Evolutionary conservation across 1,140 invertebrate species (phyloP), one percentile per base, ranked within the genome.

Genomic region (Melitaea cinxia): DNA sequence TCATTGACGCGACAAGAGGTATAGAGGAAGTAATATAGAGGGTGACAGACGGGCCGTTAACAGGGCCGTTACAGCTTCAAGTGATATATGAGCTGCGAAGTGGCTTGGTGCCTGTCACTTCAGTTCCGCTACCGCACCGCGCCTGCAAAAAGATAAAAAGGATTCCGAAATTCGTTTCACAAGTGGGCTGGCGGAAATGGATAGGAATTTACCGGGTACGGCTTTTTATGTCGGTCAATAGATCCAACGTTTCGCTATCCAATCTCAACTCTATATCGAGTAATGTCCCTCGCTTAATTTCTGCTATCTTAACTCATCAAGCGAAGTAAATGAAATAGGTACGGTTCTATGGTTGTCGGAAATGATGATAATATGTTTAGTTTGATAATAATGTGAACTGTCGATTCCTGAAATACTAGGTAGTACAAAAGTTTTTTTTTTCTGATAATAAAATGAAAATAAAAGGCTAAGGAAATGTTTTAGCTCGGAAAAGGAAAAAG

Each of bases 31-130:
- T 77, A 77, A 82, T 83, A 68, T 61, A 79, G 75, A 76, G 77
- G 77, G 82, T 85, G 87, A 88, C 85, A 82, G 79, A 75, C 76
- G 68, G 72, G 74, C 83, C 80, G 84, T 90, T 88, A 90, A 80
- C 83, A 73, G 59, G 78, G 74, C 79, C 77, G 85, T 85, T 85
- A 89, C 82, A 77, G 77, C 70, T 73, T 78, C 80, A 79, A 83
- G 83, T 89, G 85, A 89, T 88, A 88, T 87, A 89, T 85, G 87
- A 80, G 78, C 83, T 82, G 77, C 73, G 81, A 83, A 90, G 85
- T 88, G 85, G 82, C 82, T 88, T 72, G 72, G 77, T 82, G 82
- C 76, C 82, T 86, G 84, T 87, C 86, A 89, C 80, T 82, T 84
- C 77, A 78, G 73, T 78, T 79, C 76, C 76, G 66, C 69, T 72